phyloP scores from a whole-genome alignment of 2,888 invertebrate genomes.

The Julus scandinavius region DNA sequence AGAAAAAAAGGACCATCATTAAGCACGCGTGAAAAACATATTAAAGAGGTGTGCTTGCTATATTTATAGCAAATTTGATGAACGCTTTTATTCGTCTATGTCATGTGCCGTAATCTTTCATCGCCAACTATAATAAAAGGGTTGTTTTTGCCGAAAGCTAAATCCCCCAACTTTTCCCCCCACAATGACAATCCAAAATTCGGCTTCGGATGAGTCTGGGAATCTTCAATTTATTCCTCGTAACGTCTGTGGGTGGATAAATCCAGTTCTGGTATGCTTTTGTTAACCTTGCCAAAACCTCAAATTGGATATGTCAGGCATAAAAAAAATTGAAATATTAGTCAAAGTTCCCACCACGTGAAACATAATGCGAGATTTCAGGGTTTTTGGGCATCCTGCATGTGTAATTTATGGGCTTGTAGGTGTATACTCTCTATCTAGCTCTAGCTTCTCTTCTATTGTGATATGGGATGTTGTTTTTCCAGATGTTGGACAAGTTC shows the following conservation, averaged over 20 bases:
- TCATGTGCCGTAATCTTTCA: not conserved
- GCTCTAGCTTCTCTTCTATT: not conserved
- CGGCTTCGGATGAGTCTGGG: not conserved
- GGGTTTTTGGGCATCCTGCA: not conserved
- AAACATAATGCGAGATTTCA: not conserved
- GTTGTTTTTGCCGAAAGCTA: not conserved
- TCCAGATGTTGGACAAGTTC: not conserved
- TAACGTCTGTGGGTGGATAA: not conserved
- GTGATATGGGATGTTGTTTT: not conserved
- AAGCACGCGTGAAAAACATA: conserved; percentile 5
- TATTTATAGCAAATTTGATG: conserved; percentile 20
- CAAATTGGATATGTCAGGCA: not conserved
- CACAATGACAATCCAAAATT: not conserved
- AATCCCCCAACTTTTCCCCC: not conserved
- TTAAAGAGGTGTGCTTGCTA: conserved; percentile 3
- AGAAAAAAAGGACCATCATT: not conserved
- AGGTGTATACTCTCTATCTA: not conserved
- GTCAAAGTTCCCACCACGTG: conserved; percentile 14
- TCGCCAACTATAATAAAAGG: not conserved
- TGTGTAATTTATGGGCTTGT: not conserved
- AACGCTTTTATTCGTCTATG: conserved; percentile 10
- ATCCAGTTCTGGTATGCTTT: not conserved
- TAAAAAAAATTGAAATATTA: not conserved
- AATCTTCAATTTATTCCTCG: conserved; percentile 28
- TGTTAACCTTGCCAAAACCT: conserved; percentile 33